These are phyloP conservation scores for Benitochromis conjunctus DNA, from an alignment of 2,113 vertebrate genomes.

Conservation along the genomic window DNA sequence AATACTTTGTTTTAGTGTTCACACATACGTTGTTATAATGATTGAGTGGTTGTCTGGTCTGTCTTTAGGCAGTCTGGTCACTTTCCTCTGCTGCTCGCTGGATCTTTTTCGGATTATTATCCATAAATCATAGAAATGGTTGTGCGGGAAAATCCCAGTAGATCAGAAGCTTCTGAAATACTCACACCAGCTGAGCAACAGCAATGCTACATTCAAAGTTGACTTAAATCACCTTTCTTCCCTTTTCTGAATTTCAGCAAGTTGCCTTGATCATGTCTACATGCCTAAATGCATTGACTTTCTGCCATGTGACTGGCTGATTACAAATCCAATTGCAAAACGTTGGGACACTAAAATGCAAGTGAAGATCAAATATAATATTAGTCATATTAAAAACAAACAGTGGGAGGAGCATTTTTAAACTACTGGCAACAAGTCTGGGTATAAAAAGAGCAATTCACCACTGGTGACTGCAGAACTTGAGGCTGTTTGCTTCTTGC, in stretches of 20 bases:
- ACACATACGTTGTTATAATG: rapidly evolving
- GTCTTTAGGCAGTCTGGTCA: neutral
- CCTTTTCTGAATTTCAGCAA: too few species aligned
- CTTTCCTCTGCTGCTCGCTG: neutral
- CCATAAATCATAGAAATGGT: rapidly evolving
- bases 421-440: neutral
- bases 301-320: neutral
- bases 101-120: neutral
- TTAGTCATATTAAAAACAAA: neutral
- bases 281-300: neutral
- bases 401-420: neutral
- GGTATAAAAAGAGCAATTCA: neutral
- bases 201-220: neutral
- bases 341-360: neutral
- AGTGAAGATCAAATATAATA: neutral
- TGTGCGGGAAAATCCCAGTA: rapidly evolving
- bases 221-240: neutral
- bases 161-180: neutral
- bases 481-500: neutral
- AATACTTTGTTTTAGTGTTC: neutral
- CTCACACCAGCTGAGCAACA: rapidly evolving
- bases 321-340: neutral
- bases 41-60: neutral
- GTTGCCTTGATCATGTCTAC: neutral
- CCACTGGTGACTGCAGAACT: neutral